A percentile compares a stretch with the other conserved stretches of the same genome.
Evolutionary conservation across 2,888 invertebrate species (phyloP).

Genomic region (Leucozona laternaria): DNA sequence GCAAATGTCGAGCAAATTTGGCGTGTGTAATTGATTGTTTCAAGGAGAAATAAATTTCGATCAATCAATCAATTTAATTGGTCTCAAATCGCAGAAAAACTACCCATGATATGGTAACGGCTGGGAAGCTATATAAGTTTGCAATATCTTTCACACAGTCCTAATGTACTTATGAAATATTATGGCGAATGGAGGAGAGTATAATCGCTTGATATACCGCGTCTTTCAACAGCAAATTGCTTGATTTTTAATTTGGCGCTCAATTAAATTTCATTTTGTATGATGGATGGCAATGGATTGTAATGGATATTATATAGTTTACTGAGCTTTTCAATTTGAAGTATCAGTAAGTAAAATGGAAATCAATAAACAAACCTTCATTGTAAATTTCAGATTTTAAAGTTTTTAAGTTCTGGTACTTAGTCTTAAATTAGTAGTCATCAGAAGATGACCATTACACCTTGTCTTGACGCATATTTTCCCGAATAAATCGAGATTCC

Average conservation of each 20-base stretch:
- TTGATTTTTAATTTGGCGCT: conserved; percentile 17
- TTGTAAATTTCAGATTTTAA: too few relatives aligned
- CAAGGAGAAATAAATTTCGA: conserved; percentile 60
- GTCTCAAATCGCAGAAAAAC: conserved; percentile 61
- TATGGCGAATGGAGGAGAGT: neutral
- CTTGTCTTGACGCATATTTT: too few relatives aligned
- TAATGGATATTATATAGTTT: neutral
- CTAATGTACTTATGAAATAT: conserved; percentile 16
- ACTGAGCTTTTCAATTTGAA: too few relatives aligned
- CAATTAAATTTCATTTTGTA: conserved; percentile 10
- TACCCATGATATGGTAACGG: conserved; percentile 2
- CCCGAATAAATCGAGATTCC: too few relatives aligned
- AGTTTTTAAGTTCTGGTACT: too few relatives aligned
- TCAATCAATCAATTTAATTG: conserved; percentile 75
- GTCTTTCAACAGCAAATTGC: conserved; percentile 10
- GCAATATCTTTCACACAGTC: conserved; percentile 15
- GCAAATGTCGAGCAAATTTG: conserved; percentile 58
- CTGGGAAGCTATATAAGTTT: conserved; percentile 20
- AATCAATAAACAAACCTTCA: too few relatives aligned
- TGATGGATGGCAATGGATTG: neutral
- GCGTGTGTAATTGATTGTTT: conserved; percentile 70
- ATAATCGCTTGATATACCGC: neutral
- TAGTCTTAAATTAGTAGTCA: too few relatives aligned
- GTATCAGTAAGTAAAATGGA: too few relatives aligned
- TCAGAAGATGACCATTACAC: too few relatives aligned